phyloP scores from a whole-genome alignment of 2,797 vertebrate species.

The Threskiornis aethiopicus region DNA sequence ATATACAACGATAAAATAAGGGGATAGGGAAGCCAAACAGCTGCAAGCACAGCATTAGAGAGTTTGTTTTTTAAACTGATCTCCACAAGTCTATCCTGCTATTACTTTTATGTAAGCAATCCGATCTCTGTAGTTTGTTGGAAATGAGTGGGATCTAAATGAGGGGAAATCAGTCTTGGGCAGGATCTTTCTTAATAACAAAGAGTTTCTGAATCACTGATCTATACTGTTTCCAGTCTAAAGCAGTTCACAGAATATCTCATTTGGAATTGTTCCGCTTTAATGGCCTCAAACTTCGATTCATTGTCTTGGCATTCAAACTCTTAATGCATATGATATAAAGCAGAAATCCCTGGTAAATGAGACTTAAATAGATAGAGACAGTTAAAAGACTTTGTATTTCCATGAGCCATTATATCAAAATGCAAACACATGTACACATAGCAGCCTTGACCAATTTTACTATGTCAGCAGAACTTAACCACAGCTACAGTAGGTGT shows the following conservation, averaged over 20 bases:
- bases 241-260: conserved; percentile 31
- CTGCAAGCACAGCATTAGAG: background rate
- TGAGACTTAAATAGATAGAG: conserved; percentile 44
- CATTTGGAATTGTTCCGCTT: conserved; percentile 11
- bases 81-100: background rate
- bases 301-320: conserved; percentile 32
- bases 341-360: conserved; percentile 55
- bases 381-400: conserved; percentile 43
- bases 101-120: background rate
- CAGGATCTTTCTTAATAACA: background rate
- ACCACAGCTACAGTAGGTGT: conserved; percentile 22
- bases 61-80: background rate
- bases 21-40: background rate
- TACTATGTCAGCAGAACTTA: conserved; percentile 51
- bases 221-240: background rate
- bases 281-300: background rate
- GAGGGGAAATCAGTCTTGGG: background rate
- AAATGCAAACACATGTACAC: conserved; percentile 52
- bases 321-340: background rate
- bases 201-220: background rate
- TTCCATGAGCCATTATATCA: conserved; percentile 44
- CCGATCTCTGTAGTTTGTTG: background rate
- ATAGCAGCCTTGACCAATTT: background rate
- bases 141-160: background rate
- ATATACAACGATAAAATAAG: background rate